Evolutionary conservation across 2,797 vertebrate species (phyloP).

Genomic region (Phoxinus dragarum): DNA sequence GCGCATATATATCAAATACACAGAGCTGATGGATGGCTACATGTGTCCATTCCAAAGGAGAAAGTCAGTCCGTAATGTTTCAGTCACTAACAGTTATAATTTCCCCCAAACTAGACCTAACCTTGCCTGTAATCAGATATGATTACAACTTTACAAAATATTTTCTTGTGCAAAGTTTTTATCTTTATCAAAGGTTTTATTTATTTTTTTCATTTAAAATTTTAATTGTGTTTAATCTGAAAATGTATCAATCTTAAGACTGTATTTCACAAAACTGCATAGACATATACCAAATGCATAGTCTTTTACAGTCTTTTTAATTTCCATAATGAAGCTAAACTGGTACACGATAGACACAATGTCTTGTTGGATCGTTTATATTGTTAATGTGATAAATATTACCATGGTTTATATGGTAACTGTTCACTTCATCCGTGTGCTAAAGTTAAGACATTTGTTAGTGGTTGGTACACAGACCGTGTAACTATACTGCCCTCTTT

Average conservation of each 20-base stretch:
- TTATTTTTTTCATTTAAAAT: too few relatives aligned
- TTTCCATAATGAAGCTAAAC: neutral
- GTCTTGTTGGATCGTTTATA: neutral
- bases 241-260: neutral
- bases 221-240: neutral
- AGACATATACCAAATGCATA: neutral
- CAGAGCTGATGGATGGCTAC: constrained; percentile 76
- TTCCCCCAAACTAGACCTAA: constrained; percentile 34
- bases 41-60: constrained; percentile 76
- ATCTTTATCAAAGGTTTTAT: too few relatives aligned
- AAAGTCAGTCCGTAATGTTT: constrained; percentile 59
- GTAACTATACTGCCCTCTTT: constrained; percentile 20
- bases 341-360: neutral
- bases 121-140: neutral
- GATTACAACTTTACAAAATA: too few relatives aligned
- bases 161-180: neutral
- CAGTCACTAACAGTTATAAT: constrained; percentile 57
- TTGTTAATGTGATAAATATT: neutral
- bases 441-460: neutral
- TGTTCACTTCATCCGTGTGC: neutral
- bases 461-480: neutral
- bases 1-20: constrained; percentile 69
- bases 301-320: neutral
- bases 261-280: neutral
- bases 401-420: neutral